These are phyloP conservation scores for Amphiprion ocellaris DNA, from an alignment of 2,113 vertebrate species.

Conservation along the genomic window DNA sequence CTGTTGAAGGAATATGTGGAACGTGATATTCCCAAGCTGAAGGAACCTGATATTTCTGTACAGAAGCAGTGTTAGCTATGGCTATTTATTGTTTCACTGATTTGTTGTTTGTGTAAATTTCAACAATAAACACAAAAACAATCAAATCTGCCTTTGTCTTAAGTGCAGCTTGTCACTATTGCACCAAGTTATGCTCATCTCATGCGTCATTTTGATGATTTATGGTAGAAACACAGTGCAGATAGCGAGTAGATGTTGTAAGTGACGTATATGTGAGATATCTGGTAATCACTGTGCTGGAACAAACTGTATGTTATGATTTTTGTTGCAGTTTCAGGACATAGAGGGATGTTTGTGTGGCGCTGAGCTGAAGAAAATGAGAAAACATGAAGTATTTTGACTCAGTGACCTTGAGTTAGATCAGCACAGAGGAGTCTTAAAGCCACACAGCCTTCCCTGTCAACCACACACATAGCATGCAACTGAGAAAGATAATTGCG, in stretches of 20 bases:
- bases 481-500: constrained; percentile 23
- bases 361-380: constrained; percentile 8
- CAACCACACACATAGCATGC: constrained; percentile 14
- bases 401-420: constrained; percentile 53
- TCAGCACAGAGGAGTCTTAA: constrained; percentile 31
- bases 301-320: not conserved
- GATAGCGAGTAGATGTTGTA: not conserved
- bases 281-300: not conserved
- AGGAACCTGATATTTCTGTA: not conserved
- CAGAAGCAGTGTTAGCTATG: constrained; percentile 27
- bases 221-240: not conserved
- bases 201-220: not conserved
- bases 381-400: constrained; percentile 23
- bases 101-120: constrained; percentile 49
- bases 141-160: not conserved
- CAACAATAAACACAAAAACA: constrained; percentile 62
- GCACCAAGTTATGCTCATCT: not conserved
- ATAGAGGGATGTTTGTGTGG: not conserved
- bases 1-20: not conserved
- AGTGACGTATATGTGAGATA: not conserved
- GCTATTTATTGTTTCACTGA: constrained; percentile 69
- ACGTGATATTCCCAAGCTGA: constrained; percentile 2
- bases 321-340: not conserved
- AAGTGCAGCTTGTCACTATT: not conserved
- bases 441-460: constrained; percentile 18